Conservation (phyloP, 2,888 invertebrate genomes). For the Archips crataeganus region DNA sequence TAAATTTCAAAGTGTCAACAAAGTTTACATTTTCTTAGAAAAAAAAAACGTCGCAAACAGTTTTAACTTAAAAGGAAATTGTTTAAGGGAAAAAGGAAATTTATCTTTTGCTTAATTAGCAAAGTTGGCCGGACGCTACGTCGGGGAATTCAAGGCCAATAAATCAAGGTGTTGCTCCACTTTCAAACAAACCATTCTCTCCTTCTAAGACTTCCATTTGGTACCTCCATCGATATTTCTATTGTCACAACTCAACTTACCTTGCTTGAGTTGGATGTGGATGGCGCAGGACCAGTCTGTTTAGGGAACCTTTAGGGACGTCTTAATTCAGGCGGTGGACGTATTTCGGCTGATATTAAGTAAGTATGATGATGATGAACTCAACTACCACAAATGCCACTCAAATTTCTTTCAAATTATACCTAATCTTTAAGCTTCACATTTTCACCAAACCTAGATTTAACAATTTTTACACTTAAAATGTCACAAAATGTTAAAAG, state of each 20-base stretch:
- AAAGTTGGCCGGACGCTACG: constrained; percentile 75
- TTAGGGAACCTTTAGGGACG: too few relatives aligned
- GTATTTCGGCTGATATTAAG: too few relatives aligned
- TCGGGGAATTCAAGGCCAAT: constrained; percentile 75
- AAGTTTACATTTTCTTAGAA: constrained; percentile 37
- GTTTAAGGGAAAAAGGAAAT: constrained; percentile 80
- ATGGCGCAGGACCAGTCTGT: too few relatives aligned
- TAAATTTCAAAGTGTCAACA: constrained; percentile 42
- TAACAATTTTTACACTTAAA: neutral
- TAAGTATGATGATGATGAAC: too few relatives aligned
- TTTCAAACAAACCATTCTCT: constrained; percentile 66
- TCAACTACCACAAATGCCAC: neutral
- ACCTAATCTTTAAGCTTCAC: neutral
- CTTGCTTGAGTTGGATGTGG: too few relatives aligned
- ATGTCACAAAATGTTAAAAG: neutral
- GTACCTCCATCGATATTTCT: constrained; percentile 65
- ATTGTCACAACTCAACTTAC: constrained; percentile 45
- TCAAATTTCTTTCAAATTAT: neutral
- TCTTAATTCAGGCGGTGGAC: too few relatives aligned
- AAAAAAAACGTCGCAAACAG: constrained; percentile 63
- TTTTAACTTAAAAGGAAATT: constrained; percentile 75
- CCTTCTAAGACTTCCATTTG: constrained; percentile 66
- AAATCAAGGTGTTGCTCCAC: constrained; percentile 79
- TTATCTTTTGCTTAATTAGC: constrained; percentile 84
- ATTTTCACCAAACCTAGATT: neutral